phyloP scores from a whole-genome alignment of 2,888 invertebrate species.

The Protophormia terraenovae region DNA sequence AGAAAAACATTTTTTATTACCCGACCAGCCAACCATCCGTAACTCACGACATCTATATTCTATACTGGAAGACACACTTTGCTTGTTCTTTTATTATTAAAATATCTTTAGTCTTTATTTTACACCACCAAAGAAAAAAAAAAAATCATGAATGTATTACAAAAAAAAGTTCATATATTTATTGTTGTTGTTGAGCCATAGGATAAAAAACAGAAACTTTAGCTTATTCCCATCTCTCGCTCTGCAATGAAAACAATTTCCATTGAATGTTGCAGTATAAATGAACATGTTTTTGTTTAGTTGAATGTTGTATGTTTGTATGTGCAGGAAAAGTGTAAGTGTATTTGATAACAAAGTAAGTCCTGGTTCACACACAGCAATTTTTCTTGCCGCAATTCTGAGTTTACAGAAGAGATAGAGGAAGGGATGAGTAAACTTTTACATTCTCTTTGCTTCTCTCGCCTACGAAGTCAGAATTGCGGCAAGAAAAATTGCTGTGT shows the following conservation, averaged over 20 bases:
- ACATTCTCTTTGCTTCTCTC: too few species aligned
- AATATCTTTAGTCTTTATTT: slow-evolving; percentile 11
- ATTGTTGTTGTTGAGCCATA: background rate
- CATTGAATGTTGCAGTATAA: background rate
- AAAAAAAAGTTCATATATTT: background rate
- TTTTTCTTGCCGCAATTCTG: too few species aligned
- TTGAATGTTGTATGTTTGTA: background rate
- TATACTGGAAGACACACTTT: background rate
- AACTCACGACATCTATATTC: background rate
- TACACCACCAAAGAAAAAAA: background rate
- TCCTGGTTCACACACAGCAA: too few species aligned
- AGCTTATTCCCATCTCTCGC: background rate
- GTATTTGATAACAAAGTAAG: too few species aligned
- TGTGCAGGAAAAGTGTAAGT: background rate
- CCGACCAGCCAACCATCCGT: background rate
- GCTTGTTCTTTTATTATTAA: background rate
- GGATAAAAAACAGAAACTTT: background rate
- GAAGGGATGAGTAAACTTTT: too few species aligned
- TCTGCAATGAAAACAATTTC: background rate
- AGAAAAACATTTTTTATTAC: background rate
- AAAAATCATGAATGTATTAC: background rate
- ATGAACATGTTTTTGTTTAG: slow-evolving; percentile 11
- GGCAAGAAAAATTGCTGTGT: background rate
- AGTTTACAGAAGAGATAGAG: too few species aligned
- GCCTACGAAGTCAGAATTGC: too few species aligned